These are phyloP conservation scores for Channa striata DNA, from an alignment of 2,797 vertebrate species.

Conservation along the genomic window DNA sequence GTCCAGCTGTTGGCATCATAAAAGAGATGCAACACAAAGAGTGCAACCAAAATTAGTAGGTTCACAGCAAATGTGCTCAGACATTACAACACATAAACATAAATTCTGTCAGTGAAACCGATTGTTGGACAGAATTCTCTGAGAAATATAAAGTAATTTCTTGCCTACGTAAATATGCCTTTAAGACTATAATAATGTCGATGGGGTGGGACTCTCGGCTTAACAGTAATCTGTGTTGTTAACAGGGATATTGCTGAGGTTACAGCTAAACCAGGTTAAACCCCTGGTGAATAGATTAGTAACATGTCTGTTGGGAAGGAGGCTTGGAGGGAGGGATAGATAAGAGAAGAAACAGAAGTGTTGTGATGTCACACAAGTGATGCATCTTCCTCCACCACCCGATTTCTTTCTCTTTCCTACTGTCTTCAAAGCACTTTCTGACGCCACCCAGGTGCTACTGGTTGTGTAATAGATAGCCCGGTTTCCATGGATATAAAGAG, in stretches of 20 bases:
- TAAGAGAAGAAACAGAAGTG: constrained; percentile 26
- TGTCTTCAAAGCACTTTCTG: constrained; percentile 7
- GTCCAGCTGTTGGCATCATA: constrained; percentile 46
- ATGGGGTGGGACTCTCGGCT: constrained; percentile 21
- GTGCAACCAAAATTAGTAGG: constrained; percentile 13
- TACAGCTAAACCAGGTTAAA: constrained; percentile 30
- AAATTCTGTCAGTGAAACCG: constrained; percentile 7
- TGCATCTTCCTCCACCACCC: constrained; percentile 18
- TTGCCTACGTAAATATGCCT: not conserved
- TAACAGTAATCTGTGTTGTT: constrained; percentile 44
- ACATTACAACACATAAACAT: not conserved
- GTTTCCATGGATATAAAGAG: not conserved
- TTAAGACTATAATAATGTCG: constrained; percentile 19
- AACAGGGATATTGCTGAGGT: constrained; percentile 19
- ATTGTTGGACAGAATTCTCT: too few species aligned
- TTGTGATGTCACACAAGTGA: constrained; percentile 40
- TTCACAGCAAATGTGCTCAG: not conserved
- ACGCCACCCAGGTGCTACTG: not conserved
- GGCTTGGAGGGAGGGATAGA: constrained; percentile 29
- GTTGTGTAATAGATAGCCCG: not conserved
- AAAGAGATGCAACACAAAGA: constrained; percentile 13
- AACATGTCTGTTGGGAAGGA: constrained; percentile 49
- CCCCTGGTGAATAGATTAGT: constrained; percentile 57
- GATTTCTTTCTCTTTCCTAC: not conserved
- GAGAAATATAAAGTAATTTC: not conserved